Base-by-base conservation (phyloP, 1,140 invertebrate species). In the Brachionus calyciflorus region DNA sequence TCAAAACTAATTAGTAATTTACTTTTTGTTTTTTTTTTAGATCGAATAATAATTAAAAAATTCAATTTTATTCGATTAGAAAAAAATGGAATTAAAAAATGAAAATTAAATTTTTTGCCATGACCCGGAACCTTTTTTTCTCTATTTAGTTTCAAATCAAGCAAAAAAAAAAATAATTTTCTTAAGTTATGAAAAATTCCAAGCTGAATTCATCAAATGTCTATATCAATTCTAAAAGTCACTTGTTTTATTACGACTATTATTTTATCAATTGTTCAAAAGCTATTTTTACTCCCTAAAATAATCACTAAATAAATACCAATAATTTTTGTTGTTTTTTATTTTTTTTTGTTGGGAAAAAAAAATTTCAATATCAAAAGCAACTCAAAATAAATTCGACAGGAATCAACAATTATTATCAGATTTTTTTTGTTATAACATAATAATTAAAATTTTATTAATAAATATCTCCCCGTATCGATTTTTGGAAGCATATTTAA, bases 361-460 rank as follows among this genome's bases (percentile, higher is more conserved):
- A 5, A 37, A 37, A 37, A 3, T 37, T 37, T 3, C 33, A 37
- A 9, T 37, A 37, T 37, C 33, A 37, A 60, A 26, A 60, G 55
- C 55, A 60, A 60, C 55, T 60, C 30, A 37, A 60, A 60, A 33
- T 60, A 60, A 60, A 37, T n/a, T n/a, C 19, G 2, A 33, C 55
- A 60, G 55, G 55, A 60, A 60, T 40, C 55, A 60, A 60, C 55
- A 60, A 60, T 60, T 17, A 37, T 37, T 60, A 60, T 60, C 55
- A 60, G 55, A 60, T 19, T 33, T 37, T 37, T 37, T 60, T 60
- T 37, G 33, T 60, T 60, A 60, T 37, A 37, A 60, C 55, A 60
- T 60, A 60, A n/a, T 57, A 55, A 55, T 37, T 37, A 60, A 60
- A 60, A 33, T 40, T 60, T 37, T 37, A 5, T 37, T 37, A 37